Conservation (phyloP, 2,888 invertebrate genomes). For the Serripes groenlandicus region DNA sequence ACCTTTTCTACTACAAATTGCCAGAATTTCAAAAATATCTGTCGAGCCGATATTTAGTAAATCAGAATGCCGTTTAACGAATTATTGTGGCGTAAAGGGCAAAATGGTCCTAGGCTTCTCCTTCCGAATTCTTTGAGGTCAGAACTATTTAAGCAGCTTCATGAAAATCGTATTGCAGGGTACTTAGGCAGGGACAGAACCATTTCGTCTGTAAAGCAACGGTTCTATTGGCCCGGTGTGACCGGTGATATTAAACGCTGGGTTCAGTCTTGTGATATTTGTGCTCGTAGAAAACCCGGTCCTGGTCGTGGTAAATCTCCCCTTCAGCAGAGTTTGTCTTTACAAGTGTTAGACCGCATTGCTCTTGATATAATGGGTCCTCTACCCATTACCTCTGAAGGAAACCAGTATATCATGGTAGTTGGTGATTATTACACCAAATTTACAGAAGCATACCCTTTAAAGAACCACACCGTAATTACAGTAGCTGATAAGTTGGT, state of each 20-base stretch:
- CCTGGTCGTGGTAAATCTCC: slow-evolving; percentile 53
- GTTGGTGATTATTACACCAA: slow-evolving; percentile 43
- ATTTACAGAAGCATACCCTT: no score
- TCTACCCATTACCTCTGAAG: slow-evolving; percentile 20
- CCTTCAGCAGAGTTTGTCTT: slow-evolving; percentile 28
- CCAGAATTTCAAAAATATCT: no score
- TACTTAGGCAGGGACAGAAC: slow-evolving; percentile 61
- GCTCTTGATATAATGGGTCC: slow-evolving; percentile 50
- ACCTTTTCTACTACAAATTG: no score
- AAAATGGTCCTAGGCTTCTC: slow-evolving; percentile 29
- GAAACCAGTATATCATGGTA: slow-evolving; percentile 38
- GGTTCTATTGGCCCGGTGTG: slow-evolving; percentile 60
- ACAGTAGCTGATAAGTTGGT: slow-evolving; percentile 35
- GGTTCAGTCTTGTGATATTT: no score
- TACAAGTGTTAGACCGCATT: slow-evolving; percentile 35
- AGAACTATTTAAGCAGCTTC: slow-evolving; percentile 42
- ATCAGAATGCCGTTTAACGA: no score
- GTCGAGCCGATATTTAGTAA: no score
- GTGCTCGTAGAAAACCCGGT: slow-evolving; percentile 60
- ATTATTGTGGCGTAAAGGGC: no score
- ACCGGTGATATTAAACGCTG: no score
- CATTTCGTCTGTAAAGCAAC: slow-evolving; percentile 21
- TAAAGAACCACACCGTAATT: no score
- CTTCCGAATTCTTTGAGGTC: slow-evolving; percentile 28
- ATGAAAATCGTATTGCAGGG: slow-evolving; percentile 40